phyloP scores from a whole-genome alignment of 2,888 invertebrate genomes.

The Phortica okadai region DNA sequence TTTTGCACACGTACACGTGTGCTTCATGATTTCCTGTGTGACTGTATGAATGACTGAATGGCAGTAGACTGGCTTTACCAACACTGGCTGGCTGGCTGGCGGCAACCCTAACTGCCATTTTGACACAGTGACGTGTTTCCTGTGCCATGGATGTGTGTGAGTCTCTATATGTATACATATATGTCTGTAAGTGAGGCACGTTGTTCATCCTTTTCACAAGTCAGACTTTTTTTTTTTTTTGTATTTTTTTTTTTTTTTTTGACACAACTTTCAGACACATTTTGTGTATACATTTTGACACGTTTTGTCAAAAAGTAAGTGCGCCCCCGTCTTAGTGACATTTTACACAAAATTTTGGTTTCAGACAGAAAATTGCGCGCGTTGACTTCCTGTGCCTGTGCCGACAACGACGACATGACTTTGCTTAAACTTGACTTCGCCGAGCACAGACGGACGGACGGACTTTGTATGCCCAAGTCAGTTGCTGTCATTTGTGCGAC shows the following conservation, averaged over 20 bases:
- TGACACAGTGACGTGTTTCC: conserved; percentile 22
- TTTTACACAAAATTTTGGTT: conserved; percentile 66
- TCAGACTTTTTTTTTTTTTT: conserved; percentile 49
- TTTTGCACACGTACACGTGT: conserved; percentile 1
- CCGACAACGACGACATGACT: conserved; percentile 46
- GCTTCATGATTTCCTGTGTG: background rate
- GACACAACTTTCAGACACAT: conserved; percentile 46
- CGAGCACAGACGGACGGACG: too few relatives aligned
- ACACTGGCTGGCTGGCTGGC: background rate
- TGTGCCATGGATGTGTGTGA: too few relatives aligned
- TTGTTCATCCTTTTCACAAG: background rate
- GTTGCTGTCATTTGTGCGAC: conserved; percentile 55
- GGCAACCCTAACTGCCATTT: background rate
- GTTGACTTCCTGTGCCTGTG: conserved; percentile 38
- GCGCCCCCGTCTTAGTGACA: conserved; percentile 47
- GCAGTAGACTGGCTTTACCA: background rate
- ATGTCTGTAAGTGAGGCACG: conserved; percentile 1
- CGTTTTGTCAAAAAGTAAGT: conserved; percentile 59
- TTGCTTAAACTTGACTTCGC: conserved; percentile 46
- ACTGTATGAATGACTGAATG: background rate
- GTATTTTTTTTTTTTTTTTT: conserved; percentile 63
- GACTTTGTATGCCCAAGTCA: background rate
- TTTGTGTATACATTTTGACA: conserved; percentile 63
- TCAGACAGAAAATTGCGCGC: conserved; percentile 50
- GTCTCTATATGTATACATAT: too few relatives aligned